A percentile compares a stretch with the other conserved stretches of the same genome.
phyloP scores from a whole-genome alignment of 2,888 invertebrate genomes.

The Physocephala rufipes region DNA sequence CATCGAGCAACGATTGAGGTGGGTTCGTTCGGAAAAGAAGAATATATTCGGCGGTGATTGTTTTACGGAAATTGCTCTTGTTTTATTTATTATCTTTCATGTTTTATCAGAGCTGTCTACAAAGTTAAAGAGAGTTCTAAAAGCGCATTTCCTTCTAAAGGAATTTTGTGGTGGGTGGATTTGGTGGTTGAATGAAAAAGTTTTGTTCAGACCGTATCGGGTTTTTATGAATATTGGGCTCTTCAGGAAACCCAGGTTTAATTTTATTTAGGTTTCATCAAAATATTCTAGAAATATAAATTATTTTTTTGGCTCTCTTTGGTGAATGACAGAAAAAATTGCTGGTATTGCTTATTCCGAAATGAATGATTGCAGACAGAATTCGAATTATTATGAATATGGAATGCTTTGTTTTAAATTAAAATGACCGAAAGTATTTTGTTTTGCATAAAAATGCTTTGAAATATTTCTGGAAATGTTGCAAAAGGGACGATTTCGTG shows the following conservation, averaged over 20 bases:
- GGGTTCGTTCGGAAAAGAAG: not conserved
- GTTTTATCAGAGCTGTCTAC: conserved; percentile 31
- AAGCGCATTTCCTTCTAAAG: no score
- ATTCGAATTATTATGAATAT: not conserved
- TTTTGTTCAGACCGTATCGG: no score
- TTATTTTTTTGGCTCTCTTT: no score
- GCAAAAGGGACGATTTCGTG: not conserved
- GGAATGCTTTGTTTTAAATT: not conserved
- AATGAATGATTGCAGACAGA: no score
- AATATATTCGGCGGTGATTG: not conserved
- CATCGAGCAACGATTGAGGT: conserved; percentile 6
- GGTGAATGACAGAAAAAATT: no score
- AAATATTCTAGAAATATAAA: no score
- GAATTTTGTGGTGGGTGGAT: no score
- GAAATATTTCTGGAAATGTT: not conserved
- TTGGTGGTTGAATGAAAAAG: no score
- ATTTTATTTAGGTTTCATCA: no score
- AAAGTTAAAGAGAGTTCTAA: conserved; percentile 30
- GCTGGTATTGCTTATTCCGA: no score
- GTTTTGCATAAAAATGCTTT: not conserved
- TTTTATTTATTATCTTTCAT: conserved; percentile 30
- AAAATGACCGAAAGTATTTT: conserved; percentile 2
- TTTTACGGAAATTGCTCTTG: conserved; percentile 1
- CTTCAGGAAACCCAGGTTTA: no score
- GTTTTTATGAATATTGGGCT: no score